Base-by-base conservation (phyloP, 2,888 invertebrate species). In the Lucinisca nassula region DNA sequence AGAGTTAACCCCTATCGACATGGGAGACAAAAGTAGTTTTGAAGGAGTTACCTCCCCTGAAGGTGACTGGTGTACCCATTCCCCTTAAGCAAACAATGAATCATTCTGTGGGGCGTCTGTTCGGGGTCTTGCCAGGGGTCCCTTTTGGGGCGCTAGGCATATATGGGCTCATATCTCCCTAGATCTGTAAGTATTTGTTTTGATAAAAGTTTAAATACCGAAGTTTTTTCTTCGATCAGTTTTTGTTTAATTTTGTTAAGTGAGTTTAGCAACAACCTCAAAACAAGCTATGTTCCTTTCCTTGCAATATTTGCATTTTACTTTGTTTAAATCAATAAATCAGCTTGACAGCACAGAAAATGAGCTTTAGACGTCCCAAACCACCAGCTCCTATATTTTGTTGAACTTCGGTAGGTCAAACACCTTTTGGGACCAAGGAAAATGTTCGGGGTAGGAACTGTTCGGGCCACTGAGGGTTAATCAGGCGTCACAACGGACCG, bases 131-230 rank as follows among this genome's bases (percentile, higher is more conserved):
- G n/a, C n/a, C n/a, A n/a, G n/a, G n/a, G n/a, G n/a, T 45, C 45
- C 10, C 14, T 51, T 51, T 3, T 51, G 4, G 14, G 21, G n/a
- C n/a, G 51, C 21, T 51, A 51, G 3, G 3, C 51, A 51, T n/a
- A 21, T 12, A 14, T 10, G 40, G 14, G 17, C 14, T 3, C 51
- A 51, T 51, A 21, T 17, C n/a, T 51, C 51, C 21, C 4, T 21
- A 17, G 3, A 6, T 58, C 58, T 21, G 27, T 58, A 58, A 58
- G 58, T 21, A 67, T 32, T 67, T 67, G 67, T 67, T 67, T 67
- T 67, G 67, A 67, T 67, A 35, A 67, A 32, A 67, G 32, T 67
- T 67, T 67, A 67, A 61, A 61, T 61, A 61, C 24, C 24, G 40
- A 40, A 10, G 6, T 40, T 14, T 40, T 61, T 27, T 61, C 45